Evolutionary conservation across 2,888 invertebrate genomes (phyloP).

Genomic region (Rhagophthalmus giganteus): DNA sequence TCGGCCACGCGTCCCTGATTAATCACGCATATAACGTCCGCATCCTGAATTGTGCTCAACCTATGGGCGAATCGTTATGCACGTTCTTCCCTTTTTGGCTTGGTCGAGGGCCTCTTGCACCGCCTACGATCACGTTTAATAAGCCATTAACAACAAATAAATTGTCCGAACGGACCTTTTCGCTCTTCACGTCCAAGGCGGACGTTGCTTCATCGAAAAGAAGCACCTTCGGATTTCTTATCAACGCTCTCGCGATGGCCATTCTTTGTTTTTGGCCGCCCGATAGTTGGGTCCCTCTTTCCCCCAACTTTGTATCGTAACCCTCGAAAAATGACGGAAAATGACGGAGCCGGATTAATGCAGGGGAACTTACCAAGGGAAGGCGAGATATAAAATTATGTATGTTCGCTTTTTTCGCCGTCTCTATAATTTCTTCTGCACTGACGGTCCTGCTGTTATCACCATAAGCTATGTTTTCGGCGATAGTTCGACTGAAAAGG

Average conservation of each 20-base stretch:
- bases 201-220: slow-evolving; percentile 86
- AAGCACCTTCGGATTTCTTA: slow-evolving; percentile 76
- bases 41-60: slow-evolving; percentile 80
- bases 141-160: slow-evolving; percentile 6
- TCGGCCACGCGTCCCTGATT: slow-evolving; percentile 71
- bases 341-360: not conserved
- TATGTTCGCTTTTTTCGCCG: slow-evolving; percentile 83
- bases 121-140: too few species aligned
- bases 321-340: slow-evolving; percentile 59
- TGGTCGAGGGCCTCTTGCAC: slow-evolving; percentile 86
- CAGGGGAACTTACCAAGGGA: slow-evolving; percentile 64
- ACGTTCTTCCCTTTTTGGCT: slow-evolving; percentile 80
- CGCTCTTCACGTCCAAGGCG: slow-evolving; percentile 85
- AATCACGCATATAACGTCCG: slow-evolving; percentile 75
- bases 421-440: slow-evolving; percentile 74
- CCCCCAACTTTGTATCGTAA: slow-evolving; percentile 78
- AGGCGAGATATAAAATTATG: slow-evolving; percentile 79
- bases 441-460: slow-evolving; percentile 69
- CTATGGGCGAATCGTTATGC: slow-evolving; percentile 86
- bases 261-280: slow-evolving; percentile 90
- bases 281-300: slow-evolving; percentile 75
- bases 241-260: slow-evolving; percentile 83
- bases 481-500: slow-evolving; percentile 84
- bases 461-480: slow-evolving; percentile 91
- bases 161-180: slow-evolving; percentile 61